phyloP scores from a whole-genome alignment of 2,888 invertebrate genomes.

The Amphipoea lucens region DNA sequence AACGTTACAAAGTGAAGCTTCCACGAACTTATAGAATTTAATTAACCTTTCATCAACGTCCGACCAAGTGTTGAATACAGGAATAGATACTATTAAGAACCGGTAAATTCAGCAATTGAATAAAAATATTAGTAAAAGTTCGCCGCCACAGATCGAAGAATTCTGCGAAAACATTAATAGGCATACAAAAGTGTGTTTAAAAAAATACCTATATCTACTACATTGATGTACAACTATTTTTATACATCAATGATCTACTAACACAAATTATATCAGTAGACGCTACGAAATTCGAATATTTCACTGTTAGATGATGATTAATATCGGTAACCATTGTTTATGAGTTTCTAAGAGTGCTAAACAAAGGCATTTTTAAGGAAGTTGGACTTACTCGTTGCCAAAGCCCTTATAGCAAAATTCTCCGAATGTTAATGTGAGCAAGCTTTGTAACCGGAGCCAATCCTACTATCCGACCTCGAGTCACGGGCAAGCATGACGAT shows the following conservation, averaged over 20 bases:
- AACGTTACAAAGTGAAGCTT: neutral
- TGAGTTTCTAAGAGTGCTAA: neutral
- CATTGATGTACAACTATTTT: too few species aligned
- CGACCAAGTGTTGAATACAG: neutral
- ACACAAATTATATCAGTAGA: neutral
- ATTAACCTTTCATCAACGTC: neutral
- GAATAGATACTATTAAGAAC: neutral
- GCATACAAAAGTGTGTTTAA: neutral
- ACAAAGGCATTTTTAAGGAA: neutral
- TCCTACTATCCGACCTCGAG: neutral
- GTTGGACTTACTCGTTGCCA: neutral
- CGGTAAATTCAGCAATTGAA: neutral
- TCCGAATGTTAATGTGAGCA: neutral
- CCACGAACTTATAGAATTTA: neutral
- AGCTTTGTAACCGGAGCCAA: neutral
- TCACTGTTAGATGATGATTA: neutral
- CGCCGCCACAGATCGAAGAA: neutral
- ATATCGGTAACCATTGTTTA: neutral
- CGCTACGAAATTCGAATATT: neutral
- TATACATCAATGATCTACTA: too few species aligned
- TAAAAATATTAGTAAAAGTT: neutral
- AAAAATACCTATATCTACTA: neutral
- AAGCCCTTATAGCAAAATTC: neutral
- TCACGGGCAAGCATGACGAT: neutral
- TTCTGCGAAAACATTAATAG: too few species aligned